Evolutionary conservation across 2,888 invertebrate species (phyloP).

Genomic region (Hedya salicella): DNA sequence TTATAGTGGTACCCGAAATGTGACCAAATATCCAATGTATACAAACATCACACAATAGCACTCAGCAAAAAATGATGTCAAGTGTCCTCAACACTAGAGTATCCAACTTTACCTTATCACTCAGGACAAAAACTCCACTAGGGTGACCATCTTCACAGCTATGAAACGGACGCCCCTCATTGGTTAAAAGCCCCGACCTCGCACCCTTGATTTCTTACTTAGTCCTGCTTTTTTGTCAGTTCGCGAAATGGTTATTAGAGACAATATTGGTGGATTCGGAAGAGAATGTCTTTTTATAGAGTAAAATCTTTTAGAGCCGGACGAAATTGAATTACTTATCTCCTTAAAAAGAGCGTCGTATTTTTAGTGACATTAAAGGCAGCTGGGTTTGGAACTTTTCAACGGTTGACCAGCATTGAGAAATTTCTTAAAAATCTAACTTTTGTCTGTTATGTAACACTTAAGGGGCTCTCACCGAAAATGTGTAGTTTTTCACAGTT

Average conservation of each 20-base stretch:
- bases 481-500: no score
- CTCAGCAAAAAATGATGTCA: not conserved
- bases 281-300: conserved; percentile 32
- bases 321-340: conserved; percentile 40
- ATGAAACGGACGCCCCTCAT: conserved; percentile 36
- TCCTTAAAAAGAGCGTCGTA: conserved; percentile 18
- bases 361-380: conserved; percentile 24
- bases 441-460: no score
- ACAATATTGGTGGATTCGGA: conserved; percentile 40
- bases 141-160: conserved; percentile 40
- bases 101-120: conserved; percentile 29
- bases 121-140: conserved; percentile 31
- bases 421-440: not conserved
- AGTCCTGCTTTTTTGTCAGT: conserved; percentile 34
- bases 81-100: conserved; percentile 9
- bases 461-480: no score
- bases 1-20: not conserved
- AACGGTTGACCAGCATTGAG: not conserved
- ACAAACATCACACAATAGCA: not conserved
- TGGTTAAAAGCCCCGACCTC: conserved; percentile 37
- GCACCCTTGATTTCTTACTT: conserved; percentile 42
- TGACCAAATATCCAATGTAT: not conserved
- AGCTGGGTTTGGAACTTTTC: not conserved
- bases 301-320: conserved; percentile 28
- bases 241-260: conserved; percentile 38